These are phyloP conservation scores for Burhinus bistriatus DNA, from an alignment of 2,113 vertebrate species.

Conservation along the genomic window DNA sequence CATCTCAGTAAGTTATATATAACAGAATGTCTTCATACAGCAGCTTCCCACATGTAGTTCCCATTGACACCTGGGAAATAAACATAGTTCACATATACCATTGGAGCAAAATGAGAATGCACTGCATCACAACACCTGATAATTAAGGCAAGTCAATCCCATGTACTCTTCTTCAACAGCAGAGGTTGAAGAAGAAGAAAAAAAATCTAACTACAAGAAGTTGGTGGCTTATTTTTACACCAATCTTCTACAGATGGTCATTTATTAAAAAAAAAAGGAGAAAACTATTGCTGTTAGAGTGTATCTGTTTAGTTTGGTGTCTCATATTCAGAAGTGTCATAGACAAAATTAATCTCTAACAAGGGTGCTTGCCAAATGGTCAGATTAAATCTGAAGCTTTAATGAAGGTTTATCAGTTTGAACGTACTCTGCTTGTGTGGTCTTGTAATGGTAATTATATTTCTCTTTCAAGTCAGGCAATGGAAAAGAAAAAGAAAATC, in stretches of 20 bases:
- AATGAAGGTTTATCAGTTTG: conserved; percentile 31
- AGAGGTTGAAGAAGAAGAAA: background rate
- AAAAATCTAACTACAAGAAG: background rate
- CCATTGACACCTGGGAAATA: background rate
- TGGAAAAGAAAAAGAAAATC: background rate
- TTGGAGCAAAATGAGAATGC: background rate
- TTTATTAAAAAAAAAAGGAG: background rate
- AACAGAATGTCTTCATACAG: background rate
- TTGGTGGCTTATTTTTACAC: background rate
- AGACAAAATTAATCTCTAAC: conserved; percentile 28
- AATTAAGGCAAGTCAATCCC: background rate
- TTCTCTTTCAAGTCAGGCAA: background rate
- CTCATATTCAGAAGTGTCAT: background rate
- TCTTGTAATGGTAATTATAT: background rate
- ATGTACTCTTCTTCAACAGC: background rate
- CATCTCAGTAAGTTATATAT: background rate
- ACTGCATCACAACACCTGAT: background rate
- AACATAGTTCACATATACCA: background rate
- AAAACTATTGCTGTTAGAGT: background rate
- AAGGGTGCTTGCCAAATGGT: background rate
- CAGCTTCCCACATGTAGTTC: background rate
- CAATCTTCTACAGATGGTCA: background rate
- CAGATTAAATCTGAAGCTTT: conserved; percentile 34
- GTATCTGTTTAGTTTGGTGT: background rate
- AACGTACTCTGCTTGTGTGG: background rate